Base-by-base conservation (phyloP, 2,797 vertebrate genomes). In the Trachops cirrhosus region DNA sequence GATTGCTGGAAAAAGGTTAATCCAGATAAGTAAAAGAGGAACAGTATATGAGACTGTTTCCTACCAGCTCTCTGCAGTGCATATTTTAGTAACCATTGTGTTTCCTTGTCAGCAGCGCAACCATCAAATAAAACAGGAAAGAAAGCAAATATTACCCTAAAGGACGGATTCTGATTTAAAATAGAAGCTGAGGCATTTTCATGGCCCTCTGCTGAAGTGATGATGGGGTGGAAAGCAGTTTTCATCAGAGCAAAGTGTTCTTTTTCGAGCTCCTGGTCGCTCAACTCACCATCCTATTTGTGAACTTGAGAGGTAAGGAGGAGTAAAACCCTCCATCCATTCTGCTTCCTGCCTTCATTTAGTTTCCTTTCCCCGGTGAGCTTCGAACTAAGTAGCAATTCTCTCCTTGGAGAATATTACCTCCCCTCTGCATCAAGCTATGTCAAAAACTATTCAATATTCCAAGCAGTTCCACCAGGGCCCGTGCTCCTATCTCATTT, bases 1-100 rank as follows among this genome's bases (percentile, higher is more conserved):
- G 96, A 87, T 70, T 97, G 84, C 78, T 92, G 67, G 78, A 95
- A 94, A 96, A 94, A 97, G 91, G 94, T 97, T 97, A 97, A 97
- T 94, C 74, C 83, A 94, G 84, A 96, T 34, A 87, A 97, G 86
- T 75, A 93, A 96, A 93, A 48, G 39, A 92, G 21, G 5, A 24
- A 54, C 82, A 2, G 59, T 86, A 11, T 86, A 95, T 91, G 92
- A 96, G 95, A 57, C 46, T 75, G 83, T 80, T 95, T 97, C 92
- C 93, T 32, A 44, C 89, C 79, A 41, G 83, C 94, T 97, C 39
- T 68, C 95, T 52, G 89, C 93, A 64, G 79, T 59, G 95, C 96
- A 92, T 97, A 75, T 97, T 94, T 97, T 98, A 97, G 87, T 89
- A 86, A 57, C 68, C 79, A 50, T 80, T 95, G 91, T 79, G 91